A percentile compares a stretch with the other conserved stretches of the same genome.
Conservation (phyloP, 2,888 invertebrate genomes). For the Sturmia bella region DNA sequence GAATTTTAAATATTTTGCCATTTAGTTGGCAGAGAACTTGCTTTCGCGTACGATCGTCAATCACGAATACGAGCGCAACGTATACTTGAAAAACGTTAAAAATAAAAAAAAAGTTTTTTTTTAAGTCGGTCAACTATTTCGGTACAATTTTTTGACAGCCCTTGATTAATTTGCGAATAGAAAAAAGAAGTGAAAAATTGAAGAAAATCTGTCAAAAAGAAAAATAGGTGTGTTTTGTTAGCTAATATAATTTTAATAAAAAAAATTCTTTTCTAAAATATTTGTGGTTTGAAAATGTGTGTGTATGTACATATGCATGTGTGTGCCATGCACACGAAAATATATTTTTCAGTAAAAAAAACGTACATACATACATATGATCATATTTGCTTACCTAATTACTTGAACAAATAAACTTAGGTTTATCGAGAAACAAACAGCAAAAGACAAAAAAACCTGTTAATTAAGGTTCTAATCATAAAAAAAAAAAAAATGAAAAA, state of each 20-base stretch:
- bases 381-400: conserved; percentile 23
- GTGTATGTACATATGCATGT: background rate
- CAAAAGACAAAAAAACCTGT: conserved; percentile 35
- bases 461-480: conserved; percentile 44
- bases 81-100: conserved; percentile 33
- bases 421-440: conserved; percentile 26
- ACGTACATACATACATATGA: conserved; percentile 1
- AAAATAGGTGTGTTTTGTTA: conserved; percentile 36
- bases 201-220: conserved; percentile 26
- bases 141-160: conserved; percentile 46
- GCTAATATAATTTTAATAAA: no score
- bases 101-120: conserved; percentile 23
- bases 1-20: conserved; percentile 72
- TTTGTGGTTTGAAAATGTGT: no score
- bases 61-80: conserved; percentile 45
- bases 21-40: conserved; percentile 78
- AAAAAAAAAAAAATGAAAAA: no score
- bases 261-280: no score
- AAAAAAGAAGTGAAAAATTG: conserved; percentile 24
- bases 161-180: conserved; percentile 11
- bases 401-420: conserved; percentile 25
- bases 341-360: conserved; percentile 1
- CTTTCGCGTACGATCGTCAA: conserved; percentile 76
- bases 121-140: conserved; percentile 44
- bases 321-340: background rate